A percentile compares a stretch with the other conserved stretches of the same genome.
Conservation (phyloP, 2,113 vertebrate species). For the Neotragus moschatus region DNA sequence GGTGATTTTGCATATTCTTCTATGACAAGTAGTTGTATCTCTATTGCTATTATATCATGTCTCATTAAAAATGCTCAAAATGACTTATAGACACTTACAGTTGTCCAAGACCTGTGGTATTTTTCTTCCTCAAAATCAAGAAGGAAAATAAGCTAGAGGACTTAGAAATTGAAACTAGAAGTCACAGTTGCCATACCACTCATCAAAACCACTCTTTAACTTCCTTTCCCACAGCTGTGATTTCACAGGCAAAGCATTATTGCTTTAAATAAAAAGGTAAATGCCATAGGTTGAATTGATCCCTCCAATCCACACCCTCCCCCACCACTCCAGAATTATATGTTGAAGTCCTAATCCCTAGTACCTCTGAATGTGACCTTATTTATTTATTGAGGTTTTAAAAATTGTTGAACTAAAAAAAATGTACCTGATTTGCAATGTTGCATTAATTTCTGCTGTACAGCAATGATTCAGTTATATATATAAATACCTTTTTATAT, state of each 20-base stretch:
- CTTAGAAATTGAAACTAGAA: conserved; percentile 56
- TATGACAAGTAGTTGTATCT: neutral
- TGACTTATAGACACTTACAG: neutral
- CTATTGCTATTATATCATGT: neutral
- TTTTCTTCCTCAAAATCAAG: conserved; percentile 31
- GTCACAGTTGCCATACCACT: neutral
- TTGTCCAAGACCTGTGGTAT: neutral
- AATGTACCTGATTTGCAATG: neutral
- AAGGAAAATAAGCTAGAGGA: conserved; percentile 5
- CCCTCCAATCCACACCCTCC: neutral
- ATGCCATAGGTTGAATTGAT: neutral
- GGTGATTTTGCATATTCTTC: neutral
- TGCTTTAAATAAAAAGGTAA: neutral
- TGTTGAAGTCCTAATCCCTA: neutral
- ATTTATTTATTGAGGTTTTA: neutral
- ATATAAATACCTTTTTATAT: neutral
- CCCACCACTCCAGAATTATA: neutral
- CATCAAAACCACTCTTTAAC: conserved; percentile 21
- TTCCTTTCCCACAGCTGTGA: conserved; percentile 37
- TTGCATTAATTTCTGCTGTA: neutral
- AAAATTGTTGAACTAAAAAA: neutral
- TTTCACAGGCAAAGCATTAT: neutral
- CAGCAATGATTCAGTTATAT: neutral
- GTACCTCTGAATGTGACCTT: neutral
- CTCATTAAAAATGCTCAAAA: neutral